These are phyloP conservation scores for Chesias legatella DNA, from an alignment of 2,888 invertebrate genomes.

Conservation along the genomic window DNA sequence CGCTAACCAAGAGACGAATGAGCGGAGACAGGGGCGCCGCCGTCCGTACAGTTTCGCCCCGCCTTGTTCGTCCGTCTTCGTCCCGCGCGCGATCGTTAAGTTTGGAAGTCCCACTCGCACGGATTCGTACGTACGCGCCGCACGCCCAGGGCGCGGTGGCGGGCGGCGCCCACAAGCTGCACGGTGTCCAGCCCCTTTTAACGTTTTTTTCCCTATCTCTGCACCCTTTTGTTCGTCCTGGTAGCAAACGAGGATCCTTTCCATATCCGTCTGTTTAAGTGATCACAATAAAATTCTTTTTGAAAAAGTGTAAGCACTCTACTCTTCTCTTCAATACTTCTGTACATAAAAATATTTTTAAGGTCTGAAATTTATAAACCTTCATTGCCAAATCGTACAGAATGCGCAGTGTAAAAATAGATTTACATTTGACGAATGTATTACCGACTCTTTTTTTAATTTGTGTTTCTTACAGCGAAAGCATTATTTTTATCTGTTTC, in stretches of 20 bases:
- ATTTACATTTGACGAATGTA: too few species aligned
- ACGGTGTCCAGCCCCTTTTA: constrained; percentile 38
- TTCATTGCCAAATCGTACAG: too few species aligned
- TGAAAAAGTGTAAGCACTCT: constrained; percentile 15
- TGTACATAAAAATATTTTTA: neutral
- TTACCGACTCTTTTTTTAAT: too few species aligned
- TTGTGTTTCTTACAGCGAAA: too few species aligned
- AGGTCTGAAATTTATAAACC: too few species aligned
- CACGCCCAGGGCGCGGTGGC: constrained; percentile 39
- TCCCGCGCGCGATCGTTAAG: constrained; percentile 25
- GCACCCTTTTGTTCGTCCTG: constrained; percentile 32
- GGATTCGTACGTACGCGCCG: constrained; percentile 18
- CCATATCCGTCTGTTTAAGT: constrained; percentile 15
- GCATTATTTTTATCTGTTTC: too few species aligned
- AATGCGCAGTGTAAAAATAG: too few species aligned
- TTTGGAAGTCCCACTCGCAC: constrained; percentile 31
- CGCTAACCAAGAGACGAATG: constrained; percentile 76
- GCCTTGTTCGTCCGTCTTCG: constrained; percentile 42
- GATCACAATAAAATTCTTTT: constrained; percentile 10
- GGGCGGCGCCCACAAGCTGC: constrained; percentile 42
- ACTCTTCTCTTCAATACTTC: neutral
- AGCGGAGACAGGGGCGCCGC: constrained; percentile 64
- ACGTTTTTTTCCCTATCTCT: constrained; percentile 47
- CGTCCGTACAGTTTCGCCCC: constrained; percentile 40
- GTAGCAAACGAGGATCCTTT: constrained; percentile 17